Percentiles rank a stretch among this genome's conserved stretches.
Conservation (phyloP, 1,140 invertebrate species). For the Neodiprion lecontei region DNA sequence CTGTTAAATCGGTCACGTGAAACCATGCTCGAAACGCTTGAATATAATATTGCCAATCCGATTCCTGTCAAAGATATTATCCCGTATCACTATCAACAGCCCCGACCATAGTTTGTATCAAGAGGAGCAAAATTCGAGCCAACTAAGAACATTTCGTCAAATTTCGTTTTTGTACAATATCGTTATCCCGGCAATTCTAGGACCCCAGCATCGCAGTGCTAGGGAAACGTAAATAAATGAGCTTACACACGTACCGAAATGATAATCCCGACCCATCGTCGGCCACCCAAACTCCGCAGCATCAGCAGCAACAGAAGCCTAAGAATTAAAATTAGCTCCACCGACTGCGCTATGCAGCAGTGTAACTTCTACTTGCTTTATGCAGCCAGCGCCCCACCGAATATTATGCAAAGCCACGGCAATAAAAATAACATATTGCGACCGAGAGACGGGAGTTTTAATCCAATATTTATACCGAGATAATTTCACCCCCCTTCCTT, state of each 20-base stretch:
- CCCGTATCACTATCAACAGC: too few species aligned
- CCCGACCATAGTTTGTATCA: too few species aligned
- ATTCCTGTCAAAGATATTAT: too few species aligned
- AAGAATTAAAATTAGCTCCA: conserved; percentile 62
- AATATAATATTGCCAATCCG: too few species aligned
- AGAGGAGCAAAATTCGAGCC: too few species aligned
- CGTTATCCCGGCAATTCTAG: too few species aligned
- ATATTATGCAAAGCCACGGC: conserved; percentile 64
- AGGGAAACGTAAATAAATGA: conserved; percentile 52
- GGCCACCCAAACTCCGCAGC: conserved; percentile 3
- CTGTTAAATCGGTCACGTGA: too few species aligned
- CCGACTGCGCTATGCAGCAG: conserved; percentile 20
- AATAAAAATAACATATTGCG: conserved; percentile 66
- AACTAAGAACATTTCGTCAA: too few species aligned
- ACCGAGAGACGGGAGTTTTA: conserved; percentile 62
- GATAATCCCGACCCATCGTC: conserved; percentile 43
- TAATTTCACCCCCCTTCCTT: conserved; percentile 45
- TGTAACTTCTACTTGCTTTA: conserved; percentile 9
- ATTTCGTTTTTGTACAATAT: too few species aligned
- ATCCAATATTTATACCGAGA: conserved; percentile 61
- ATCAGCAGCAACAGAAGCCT: conserved; percentile 28
- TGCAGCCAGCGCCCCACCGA: conserved; percentile 44
- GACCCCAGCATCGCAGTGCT: too few species aligned
- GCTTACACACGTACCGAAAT: conserved; percentile 44
- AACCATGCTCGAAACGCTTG: too few species aligned